Evolutionary conservation across 2,797 vertebrate species (phyloP).

Genomic region (Bradypodion ventrale): DNA sequence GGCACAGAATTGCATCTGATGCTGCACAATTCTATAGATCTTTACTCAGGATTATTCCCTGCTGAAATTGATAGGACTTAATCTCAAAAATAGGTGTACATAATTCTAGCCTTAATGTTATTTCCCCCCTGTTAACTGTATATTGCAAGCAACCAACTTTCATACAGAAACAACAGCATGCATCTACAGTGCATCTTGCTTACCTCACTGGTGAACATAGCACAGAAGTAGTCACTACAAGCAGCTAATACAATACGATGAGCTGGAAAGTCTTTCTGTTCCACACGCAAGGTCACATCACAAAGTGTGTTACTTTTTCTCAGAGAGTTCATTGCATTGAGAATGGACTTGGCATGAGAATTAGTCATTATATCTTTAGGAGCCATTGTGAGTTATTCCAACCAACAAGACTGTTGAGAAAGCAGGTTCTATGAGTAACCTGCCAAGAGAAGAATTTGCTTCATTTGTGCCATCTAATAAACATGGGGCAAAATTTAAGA

Average conservation of each 20-base stretch:
- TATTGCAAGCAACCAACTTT: not conserved
- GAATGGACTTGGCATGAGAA: constrained; percentile 97
- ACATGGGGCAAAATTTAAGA: not conserved
- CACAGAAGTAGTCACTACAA: constrained; percentile 98
- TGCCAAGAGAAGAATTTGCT: constrained; percentile 11
- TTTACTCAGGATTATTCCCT: not conserved
- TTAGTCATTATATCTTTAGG: constrained; percentile 99
- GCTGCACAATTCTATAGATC: not conserved
- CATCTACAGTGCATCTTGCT: constrained; percentile 17
- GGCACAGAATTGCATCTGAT: not conserved
- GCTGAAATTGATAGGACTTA: not conserved
- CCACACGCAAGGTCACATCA: constrained; percentile 94
- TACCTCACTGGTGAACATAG: constrained; percentile 99
- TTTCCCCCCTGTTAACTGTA: not conserved
- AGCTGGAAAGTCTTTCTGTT: constrained; percentile 93
- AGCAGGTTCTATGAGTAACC: constrained; percentile 26
- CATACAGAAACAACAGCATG: not conserved
- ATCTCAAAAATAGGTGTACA: not conserved
- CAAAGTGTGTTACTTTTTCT: constrained; percentile 97
- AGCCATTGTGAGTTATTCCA: constrained; percentile 82
- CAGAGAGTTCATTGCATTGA: constrained; percentile 97
- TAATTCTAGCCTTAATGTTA: not conserved
- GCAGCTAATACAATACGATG: constrained; percentile 96
- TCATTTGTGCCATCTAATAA: not conserved
- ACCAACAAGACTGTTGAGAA: constrained; percentile 29